Conservation (phyloP, 2,113 vertebrate genomes). For the Amblyornis subalaris region DNA sequence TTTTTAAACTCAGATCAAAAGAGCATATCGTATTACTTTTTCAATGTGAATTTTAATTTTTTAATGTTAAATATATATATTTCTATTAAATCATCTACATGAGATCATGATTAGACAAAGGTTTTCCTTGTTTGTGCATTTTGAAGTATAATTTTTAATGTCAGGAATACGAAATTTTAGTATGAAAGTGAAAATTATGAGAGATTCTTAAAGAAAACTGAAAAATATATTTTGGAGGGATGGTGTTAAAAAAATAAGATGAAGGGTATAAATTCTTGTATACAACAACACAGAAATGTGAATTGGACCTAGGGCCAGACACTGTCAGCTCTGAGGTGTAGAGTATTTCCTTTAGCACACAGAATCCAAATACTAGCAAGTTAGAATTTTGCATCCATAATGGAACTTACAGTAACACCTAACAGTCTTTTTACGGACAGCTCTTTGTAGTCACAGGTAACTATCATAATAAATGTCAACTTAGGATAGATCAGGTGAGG, state of each 20-base stretch:
- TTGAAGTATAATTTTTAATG: neutral
- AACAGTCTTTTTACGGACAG: neutral
- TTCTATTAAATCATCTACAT: neutral
- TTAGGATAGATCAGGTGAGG: neutral
- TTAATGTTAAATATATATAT: neutral
- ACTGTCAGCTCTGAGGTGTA: neutral
- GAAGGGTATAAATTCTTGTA: neutral
- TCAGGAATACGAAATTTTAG: neutral
- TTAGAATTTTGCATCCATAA: neutral
- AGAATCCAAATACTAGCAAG: neutral
- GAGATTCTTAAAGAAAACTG: neutral
- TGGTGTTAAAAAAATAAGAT: rapidly evolving
- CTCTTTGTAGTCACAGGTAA: neutral
- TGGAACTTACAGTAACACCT: neutral
- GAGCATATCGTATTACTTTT: neutral
- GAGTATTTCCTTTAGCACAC: neutral
- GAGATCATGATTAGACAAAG: neutral
- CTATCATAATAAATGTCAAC: neutral
- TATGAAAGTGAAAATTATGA: neutral
- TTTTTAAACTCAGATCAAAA: neutral
- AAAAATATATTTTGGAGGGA: neutral
- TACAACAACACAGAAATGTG: neutral
- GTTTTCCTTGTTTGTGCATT: neutral
- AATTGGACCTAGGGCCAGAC: neutral
- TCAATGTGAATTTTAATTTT: neutral